Conservation (phyloP, 2,113 vertebrate species). For the Trinectes maculatus region DNA sequence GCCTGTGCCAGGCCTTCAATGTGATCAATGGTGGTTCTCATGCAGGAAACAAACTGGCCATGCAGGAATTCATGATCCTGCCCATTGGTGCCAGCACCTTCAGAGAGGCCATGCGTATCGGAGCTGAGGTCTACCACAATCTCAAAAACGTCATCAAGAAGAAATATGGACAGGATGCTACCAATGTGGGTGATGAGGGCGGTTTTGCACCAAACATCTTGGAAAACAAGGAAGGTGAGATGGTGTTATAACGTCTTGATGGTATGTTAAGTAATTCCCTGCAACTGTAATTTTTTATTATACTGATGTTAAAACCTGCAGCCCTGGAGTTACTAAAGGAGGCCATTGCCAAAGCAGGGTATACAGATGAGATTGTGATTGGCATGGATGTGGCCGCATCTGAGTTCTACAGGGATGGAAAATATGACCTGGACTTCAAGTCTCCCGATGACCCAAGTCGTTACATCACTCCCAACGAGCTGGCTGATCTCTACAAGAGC, state of each 20-base stretch:
- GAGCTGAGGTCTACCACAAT: conserved; percentile 97
- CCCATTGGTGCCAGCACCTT: conserved; percentile 90
- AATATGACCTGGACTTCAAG: conserved; percentile 98
- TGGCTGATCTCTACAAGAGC: conserved; percentile 92
- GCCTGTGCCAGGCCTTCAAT: conserved; percentile 89
- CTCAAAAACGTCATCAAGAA: conserved; percentile 97
- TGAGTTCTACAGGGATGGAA: conserved; percentile 90
- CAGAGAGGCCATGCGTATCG: conserved; percentile 94
- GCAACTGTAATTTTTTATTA: not conserved
- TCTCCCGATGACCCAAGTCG: conserved; percentile 91
- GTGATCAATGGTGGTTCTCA: conserved; percentile 98
- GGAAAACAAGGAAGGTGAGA: conserved; percentile 92
- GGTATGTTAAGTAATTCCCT: not conserved
- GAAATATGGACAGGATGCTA: conserved; percentile 96
- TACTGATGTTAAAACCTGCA: conserved; percentile 64
- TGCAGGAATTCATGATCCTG: conserved; percentile 99
- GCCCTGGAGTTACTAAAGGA: conserved; percentile 92
- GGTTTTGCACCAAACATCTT: conserved; percentile 98
- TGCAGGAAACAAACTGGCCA: conserved; percentile 97
- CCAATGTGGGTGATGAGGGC: conserved; percentile 96
- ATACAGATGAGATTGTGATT: conserved; percentile 91
- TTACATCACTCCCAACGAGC: conserved; percentile 88
- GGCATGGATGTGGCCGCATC: conserved; percentile 98
- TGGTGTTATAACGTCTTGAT: not conserved
- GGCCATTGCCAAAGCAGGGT: conserved; percentile 92